Conservation (phyloP, 2,888 invertebrate genomes). For the Nomada lathburiana region DNA sequence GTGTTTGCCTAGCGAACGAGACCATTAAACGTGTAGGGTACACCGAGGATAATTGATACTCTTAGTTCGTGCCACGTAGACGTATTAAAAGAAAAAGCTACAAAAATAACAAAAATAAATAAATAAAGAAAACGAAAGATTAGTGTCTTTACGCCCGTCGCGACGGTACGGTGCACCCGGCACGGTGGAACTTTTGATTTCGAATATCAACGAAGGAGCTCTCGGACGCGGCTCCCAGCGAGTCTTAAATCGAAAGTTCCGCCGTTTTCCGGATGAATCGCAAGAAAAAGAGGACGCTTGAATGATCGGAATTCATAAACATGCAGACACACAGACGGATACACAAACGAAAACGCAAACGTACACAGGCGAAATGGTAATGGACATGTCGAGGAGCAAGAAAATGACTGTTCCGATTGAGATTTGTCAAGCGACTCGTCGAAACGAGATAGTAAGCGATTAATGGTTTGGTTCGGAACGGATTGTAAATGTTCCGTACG, state of each 20-base stretch:
- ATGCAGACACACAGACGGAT: not conserved
- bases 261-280: slow-evolving; percentile 36
- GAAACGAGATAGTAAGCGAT: not conserved
- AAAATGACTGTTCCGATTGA: not conserved
- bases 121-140: slow-evolving; percentile 37
- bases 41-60: slow-evolving; percentile 64
- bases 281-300: not conserved
- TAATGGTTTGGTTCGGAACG: not conserved
- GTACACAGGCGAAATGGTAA: not conserved
- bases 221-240: slow-evolving; percentile 57
- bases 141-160: slow-evolving; percentile 63
- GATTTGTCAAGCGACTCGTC: slow-evolving; percentile 4
- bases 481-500: not conserved
- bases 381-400: not conserved
- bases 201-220: slow-evolving; percentile 57
- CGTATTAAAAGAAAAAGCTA: slow-evolving; percentile 36
- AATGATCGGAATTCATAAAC: slow-evolving; percentile 34
- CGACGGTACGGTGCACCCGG: slow-evolving; percentile 62
- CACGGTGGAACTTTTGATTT: slow-evolving; percentile 66
- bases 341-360: no score
- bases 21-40: slow-evolving; percentile 60
- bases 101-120: not conserved
- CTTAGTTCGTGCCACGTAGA: slow-evolving; percentile 71
- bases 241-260: slow-evolving; percentile 53
- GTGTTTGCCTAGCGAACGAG: slow-evolving; percentile 44